These are phyloP conservation scores for Orthosia incerta DNA, from an alignment of 2,888 invertebrate species.

Conservation along the genomic window DNA sequence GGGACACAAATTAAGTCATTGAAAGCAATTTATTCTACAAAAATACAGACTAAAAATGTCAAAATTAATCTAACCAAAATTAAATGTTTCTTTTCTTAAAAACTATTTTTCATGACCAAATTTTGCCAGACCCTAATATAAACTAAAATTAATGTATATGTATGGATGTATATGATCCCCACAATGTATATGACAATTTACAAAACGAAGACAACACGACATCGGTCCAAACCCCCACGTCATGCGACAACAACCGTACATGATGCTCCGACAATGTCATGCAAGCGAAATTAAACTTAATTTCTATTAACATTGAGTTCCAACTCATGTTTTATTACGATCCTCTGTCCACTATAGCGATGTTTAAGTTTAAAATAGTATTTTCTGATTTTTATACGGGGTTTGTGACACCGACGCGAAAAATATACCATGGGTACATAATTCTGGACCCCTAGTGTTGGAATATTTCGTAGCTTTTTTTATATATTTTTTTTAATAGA, in stretches of 20 bases:
- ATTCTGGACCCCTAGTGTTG: too few relatives aligned
- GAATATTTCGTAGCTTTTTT: too few relatives aligned
- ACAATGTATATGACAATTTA: conserved; percentile 30
- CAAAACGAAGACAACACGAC: conserved; percentile 47
- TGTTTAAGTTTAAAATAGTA: not conserved
- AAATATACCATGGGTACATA: too few relatives aligned
- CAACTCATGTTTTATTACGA: conserved; percentile 5
- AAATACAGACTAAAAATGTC: not conserved
- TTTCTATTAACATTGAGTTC: conserved; percentile 13
- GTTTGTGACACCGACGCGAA: too few relatives aligned
- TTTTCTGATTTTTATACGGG: too few relatives aligned
- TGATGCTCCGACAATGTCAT: conserved; percentile 58
- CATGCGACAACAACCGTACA: conserved; percentile 55
- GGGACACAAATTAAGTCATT: not conserved
- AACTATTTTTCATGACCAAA: not conserved
- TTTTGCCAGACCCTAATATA: conserved; percentile 48
- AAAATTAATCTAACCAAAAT: not conserved
- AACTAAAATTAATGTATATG: conserved; percentile 28
- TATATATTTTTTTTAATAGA: too few relatives aligned
- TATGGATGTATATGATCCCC: conserved; percentile 15
- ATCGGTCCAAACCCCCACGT: conserved; percentile 44
- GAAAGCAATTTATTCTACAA: not conserved
- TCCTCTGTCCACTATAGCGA: conserved; percentile 31
- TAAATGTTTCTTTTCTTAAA: too few relatives aligned
- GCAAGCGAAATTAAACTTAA: conserved; percentile 60